These are phyloP conservation scores for Temnothorax ravouxi DNA, from an alignment of 2,888 invertebrate species.

Conservation along the genomic window DNA sequence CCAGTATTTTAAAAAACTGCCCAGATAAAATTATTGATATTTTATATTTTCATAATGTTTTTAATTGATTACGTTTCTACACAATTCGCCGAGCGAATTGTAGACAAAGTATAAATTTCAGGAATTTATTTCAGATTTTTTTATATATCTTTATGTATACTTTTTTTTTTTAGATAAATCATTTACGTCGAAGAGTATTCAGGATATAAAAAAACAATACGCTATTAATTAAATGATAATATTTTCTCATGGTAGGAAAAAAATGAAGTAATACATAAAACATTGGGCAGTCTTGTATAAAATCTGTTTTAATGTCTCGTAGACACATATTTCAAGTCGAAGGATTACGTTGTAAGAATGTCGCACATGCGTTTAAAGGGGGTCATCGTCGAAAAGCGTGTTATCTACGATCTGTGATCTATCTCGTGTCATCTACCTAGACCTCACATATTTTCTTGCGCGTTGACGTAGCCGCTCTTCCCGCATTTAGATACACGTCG, in stretches of 20 bases:
- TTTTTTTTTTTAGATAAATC: not conserved
- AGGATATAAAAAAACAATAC: not conserved
- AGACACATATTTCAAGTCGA: not conserved
- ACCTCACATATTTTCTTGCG: conserved; percentile 54
- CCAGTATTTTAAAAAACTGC: too few relatives aligned
- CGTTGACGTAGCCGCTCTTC: conserved; percentile 51
- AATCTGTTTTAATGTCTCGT: not conserved
- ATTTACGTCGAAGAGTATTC: not conserved
- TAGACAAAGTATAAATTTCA: not conserved
- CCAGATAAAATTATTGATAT: too few relatives aligned
- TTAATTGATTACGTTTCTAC: too few relatives aligned
- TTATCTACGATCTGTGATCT: conserved; percentile 50
- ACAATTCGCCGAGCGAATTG: too few relatives aligned
- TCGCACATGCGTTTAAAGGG: conserved; percentile 33
- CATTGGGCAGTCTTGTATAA: not conserved
- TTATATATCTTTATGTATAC: not conserved
- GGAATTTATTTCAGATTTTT: not conserved
- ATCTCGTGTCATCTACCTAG: conserved; percentile 59
- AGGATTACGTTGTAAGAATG: not conserved
- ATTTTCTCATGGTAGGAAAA: not conserved
- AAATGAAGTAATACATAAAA: not conserved
- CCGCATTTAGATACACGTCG: conserved; percentile 55
- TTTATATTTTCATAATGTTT: too few relatives aligned
- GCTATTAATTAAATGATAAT: not conserved
- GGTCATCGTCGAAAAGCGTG: conserved; percentile 50